These are phyloP conservation scores for Zenarchopterus dispar DNA, from an alignment of 2,797 vertebrate species.

Conservation along the genomic window DNA sequence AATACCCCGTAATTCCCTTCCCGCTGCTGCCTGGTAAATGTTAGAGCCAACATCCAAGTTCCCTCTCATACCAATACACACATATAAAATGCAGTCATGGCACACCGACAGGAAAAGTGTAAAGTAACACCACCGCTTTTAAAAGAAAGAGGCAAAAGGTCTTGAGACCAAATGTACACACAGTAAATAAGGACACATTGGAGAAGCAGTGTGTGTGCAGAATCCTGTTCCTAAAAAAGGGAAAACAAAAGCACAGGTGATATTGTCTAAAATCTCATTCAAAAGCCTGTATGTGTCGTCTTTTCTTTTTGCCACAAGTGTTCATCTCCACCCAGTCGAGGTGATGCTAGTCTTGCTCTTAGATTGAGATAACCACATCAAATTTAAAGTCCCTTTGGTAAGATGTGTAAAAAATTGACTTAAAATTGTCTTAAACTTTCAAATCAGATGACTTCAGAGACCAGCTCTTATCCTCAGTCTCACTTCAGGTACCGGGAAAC, in stretches of 20 bases:
- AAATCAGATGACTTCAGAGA: no score
- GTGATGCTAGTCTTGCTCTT: no score
- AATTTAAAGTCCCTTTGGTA: no score
- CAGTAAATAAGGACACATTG: constrained; percentile 35
- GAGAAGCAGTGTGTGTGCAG: constrained; percentile 12
- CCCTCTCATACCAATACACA: constrained; percentile 28
- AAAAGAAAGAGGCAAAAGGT: constrained; percentile 50
- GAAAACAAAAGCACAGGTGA: background rate
- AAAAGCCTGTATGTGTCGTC: background rate
- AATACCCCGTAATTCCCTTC: constrained; percentile 68
- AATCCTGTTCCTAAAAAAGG: background rate
- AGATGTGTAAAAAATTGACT: no score
- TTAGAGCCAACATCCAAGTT: constrained; percentile 47
- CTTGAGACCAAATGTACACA: constrained; percentile 50
- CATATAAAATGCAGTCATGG: constrained; percentile 36
- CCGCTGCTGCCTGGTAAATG: constrained; percentile 32
- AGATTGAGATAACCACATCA: no score
- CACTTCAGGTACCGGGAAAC: no score
- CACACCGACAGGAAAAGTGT: constrained; percentile 48
- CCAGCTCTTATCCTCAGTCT: no score
- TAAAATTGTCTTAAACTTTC: no score
- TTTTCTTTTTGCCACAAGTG: background rate
- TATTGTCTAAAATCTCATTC: background rate
- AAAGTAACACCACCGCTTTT: constrained; percentile 52
- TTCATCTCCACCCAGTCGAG: no score